Evolutionary conservation across 1,140 invertebrate genomes (phyloP).

Genomic region (Bombus affinis): DNA sequence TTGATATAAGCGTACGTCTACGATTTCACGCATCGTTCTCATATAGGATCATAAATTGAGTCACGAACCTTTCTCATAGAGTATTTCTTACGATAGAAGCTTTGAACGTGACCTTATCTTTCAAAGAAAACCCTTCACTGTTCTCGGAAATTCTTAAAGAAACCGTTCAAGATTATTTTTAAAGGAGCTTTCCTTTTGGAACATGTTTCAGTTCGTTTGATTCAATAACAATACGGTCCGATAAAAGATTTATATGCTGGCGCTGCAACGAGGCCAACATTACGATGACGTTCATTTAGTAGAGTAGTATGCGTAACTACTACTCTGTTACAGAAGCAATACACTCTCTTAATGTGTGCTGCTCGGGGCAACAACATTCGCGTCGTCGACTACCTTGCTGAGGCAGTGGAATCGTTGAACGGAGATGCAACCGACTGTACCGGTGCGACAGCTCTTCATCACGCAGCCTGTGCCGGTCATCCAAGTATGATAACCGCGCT

Average conservation of each 20-base stretch:
- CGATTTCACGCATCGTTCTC: neutral
- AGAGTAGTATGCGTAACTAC: neutral
- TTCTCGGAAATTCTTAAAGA: neutral
- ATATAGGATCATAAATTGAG: neutral
- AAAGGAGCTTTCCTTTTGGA: neutral
- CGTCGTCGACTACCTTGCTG: conserved; percentile 85
- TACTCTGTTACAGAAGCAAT: conserved; percentile 84
- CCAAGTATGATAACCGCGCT: conserved; percentile 84
- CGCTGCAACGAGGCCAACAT: neutral
- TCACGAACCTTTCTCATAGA: neutral
- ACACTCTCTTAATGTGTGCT: conserved; percentile 87
- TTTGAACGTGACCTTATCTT: neutral
- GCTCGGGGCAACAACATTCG: conserved; percentile 86
- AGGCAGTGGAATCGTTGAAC: conserved; percentile 85
- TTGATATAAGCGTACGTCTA: neutral
- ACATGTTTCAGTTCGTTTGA: neutral
- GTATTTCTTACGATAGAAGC: neutral
- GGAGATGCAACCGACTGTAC: conserved; percentile 85
- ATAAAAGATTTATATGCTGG: neutral
- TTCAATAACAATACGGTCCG: neutral
- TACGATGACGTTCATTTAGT: neutral
- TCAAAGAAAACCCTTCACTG: neutral
- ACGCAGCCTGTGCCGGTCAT: conserved; percentile 81
- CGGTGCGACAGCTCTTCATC: conserved; percentile 81
- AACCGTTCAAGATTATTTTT: neutral